Evolutionary conservation across 2,113 vertebrate genomes (phyloP).

Genomic region (Candoia aspera): DNA sequence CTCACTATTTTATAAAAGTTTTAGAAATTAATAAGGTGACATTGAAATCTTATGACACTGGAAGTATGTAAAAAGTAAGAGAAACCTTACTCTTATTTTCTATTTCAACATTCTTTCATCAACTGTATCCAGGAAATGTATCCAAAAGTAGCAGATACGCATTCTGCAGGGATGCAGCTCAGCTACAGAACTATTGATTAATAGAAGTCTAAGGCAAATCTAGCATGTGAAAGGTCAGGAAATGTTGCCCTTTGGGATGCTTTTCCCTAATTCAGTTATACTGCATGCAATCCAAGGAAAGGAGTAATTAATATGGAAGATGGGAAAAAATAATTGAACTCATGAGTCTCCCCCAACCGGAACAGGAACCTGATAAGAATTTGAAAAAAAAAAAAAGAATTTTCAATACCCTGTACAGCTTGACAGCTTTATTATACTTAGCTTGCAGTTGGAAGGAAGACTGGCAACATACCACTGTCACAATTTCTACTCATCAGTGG

Average conservation of each 20-base stretch:
- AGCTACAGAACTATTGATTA: slow-evolving; percentile 17
- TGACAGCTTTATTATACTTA: background rate
- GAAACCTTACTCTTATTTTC: slow-evolving; percentile 11
- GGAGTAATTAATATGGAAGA: slow-evolving; percentile 23
- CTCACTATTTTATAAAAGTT: slow-evolving; percentile 43
- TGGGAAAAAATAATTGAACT: slow-evolving; percentile 1
- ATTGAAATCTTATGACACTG: slow-evolving; percentile 19
- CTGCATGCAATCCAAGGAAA: background rate
- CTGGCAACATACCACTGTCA: background rate
- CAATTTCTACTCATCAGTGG: background rate
- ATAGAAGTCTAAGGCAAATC: slow-evolving; percentile 2
- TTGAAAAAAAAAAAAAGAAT: background rate
- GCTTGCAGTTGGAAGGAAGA: background rate
- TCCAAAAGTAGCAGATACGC: background rate
- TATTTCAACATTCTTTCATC: slow-evolving; percentile 24
- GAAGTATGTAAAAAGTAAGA: slow-evolving; percentile 40
- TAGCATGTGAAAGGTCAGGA: slow-evolving; percentile 1
- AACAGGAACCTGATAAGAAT: slow-evolving; percentile 9
- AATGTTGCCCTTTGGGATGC: background rate
- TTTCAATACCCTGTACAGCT: background rate
- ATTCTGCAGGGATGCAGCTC: background rate
- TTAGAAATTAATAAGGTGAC: slow-evolving; percentile 34
- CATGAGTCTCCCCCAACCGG: slow-evolving; percentile 7
- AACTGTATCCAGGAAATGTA: background rate
- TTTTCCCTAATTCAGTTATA: slow-evolving; percentile 26